These are phyloP conservation scores for Agrilus mali DNA, from an alignment of 2,888 invertebrate species.

Conservation along the genomic window DNA sequence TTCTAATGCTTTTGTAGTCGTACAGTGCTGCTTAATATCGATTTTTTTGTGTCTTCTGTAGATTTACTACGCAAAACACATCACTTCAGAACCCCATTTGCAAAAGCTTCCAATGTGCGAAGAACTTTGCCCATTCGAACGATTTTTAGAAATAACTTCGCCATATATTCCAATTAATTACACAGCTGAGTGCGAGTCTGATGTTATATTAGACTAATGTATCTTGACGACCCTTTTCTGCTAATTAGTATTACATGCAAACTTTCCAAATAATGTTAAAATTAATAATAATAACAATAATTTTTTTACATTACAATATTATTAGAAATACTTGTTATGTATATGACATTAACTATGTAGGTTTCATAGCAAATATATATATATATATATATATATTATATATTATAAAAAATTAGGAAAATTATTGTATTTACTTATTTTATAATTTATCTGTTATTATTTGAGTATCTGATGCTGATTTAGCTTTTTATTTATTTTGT, in stretches of 20 bases:
- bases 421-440: no score
- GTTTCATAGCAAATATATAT: no score
- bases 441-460: no score
- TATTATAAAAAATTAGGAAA: no score
- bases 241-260: background rate
- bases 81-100: constrained; percentile 18
- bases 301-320: no score
- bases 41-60: constrained; percentile 10
- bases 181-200: constrained; percentile 26
- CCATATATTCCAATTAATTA: constrained; percentile 26
- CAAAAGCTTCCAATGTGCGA: constrained; percentile 23
- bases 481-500: no score
- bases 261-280: background rate
- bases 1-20: no score
- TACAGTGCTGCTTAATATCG: background rate
- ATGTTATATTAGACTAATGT: constrained; percentile 13
- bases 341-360: no score
- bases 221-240: background rate
- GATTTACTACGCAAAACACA: constrained; percentile 24
- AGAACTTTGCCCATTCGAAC: constrained; percentile 24
- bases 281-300: no score
- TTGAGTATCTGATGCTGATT: no score
- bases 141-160: constrained; percentile 22
- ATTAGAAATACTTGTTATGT: no score
- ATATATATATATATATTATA: no score